Conservation (phyloP, 2,113 vertebrate species). For the Thunnus maccoyii region DNA sequence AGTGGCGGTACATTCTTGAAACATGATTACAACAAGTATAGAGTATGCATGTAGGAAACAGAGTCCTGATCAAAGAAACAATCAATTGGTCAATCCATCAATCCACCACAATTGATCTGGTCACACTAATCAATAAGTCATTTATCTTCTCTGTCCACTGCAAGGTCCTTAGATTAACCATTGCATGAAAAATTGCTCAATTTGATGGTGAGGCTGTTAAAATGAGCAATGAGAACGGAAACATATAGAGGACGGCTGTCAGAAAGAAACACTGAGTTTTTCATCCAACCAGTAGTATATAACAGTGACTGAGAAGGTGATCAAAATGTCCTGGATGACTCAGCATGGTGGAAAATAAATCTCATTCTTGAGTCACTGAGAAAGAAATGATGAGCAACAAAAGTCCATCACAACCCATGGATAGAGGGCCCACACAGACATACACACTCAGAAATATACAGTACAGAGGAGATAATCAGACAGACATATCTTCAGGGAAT, state of each 20-base stretch:
- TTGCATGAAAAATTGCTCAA: not conserved
- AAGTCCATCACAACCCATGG: not conserved
- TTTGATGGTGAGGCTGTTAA: not conserved
- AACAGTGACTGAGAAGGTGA: slow-evolving; percentile 53
- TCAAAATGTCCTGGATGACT: slow-evolving; percentile 48
- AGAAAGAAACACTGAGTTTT: slow-evolving; percentile 7
- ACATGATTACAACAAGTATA: too few relatives aligned
- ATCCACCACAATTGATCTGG: slow-evolving; percentile 1
- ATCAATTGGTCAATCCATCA: not conserved
- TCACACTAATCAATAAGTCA: slow-evolving; percentile 3
- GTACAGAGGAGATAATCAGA: slow-evolving; percentile 1
- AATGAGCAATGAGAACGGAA: not conserved
- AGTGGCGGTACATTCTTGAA: too few relatives aligned
- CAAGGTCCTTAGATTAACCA: slow-evolving; percentile 8
- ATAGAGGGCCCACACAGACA: not conserved
- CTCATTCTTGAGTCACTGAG: slow-evolving; percentile 65
- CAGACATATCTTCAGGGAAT: slow-evolving; percentile 22
- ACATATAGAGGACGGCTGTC: not conserved
- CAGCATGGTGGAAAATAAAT: slow-evolving; percentile 50
- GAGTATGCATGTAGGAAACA: not conserved
- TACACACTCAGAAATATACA: not conserved
- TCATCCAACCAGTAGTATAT: slow-evolving; percentile 6
- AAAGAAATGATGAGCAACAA: slow-evolving; percentile 52
- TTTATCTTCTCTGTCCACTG: not conserved
- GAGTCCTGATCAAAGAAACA: not conserved